Base-by-base conservation (phyloP, 2,888 invertebrate genomes). In the Crossocerus cetratus region DNA sequence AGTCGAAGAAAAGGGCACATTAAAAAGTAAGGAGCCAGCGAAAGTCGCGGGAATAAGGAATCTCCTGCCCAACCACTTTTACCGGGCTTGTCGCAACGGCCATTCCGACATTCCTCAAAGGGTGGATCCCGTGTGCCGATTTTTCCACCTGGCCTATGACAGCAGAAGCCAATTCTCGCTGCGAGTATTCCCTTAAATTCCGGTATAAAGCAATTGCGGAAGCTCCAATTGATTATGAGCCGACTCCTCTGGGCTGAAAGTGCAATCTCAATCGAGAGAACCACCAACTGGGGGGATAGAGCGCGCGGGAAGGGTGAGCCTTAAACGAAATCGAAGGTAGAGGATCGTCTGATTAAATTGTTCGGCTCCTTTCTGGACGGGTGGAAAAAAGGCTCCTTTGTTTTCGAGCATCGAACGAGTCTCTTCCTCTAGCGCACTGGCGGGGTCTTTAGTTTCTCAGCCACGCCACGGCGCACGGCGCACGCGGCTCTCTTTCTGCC, bases 321-420 rank as follows among this genome's bases (percentile, higher is more conserved):
- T 32, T 32, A 44, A 62, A 45, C 69, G 59, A 74, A 77, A 80
- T 79, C 77, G 74, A 78, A 76, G 69, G 67, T 73, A 66, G 72
- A 63, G 49, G 73, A 80, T 77, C 73, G 79, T 53, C 76, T 78
- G 84, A 84, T 84, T 82, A 80, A 83, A 84, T 83, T 84, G 77
- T 81, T 80, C 80, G 75, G 53, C 71, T 73, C 60, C 70, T 66
- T 73, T 77, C 70, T 58, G 49, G 65, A 63, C 60, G 53, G 57
- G 23, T 32, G 49, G 63, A 54, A 69, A 56, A 63, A 68, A 60
- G 58, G 55, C 61, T 65, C 69, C 76, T 73, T 79, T 76, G 78
- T 78, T 76, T 78, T 64, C 76, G 54, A 69, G 44, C 63, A 32
- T 32, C 57, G 21, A 21, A 59, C 56, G 58, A 53, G 61, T 65